phyloP scores from a whole-genome alignment of 2,888 invertebrate species.

The Gymnocheta viridis region DNA sequence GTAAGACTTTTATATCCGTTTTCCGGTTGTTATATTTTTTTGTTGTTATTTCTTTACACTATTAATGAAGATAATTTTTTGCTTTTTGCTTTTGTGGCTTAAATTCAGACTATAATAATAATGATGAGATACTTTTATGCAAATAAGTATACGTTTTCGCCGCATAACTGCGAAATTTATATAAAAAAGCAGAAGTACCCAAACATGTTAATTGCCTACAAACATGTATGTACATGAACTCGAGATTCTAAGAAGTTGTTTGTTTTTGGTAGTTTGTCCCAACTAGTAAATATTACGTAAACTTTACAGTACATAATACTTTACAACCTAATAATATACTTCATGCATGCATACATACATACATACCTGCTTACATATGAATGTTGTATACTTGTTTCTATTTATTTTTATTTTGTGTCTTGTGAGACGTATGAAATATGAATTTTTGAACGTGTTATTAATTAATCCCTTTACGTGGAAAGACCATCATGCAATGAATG shows the following conservation, averaged over 20 bases:
- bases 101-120: background rate
- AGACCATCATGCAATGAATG: background rate
- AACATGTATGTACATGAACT: background rate
- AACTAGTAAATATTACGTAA: background rate
- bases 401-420: background rate
- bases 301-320: background rate
- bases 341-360: too few species aligned
- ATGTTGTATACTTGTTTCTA: background rate
- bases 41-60: background rate
- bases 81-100: background rate
- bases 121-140: background rate
- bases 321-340: too few species aligned
- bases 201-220: background rate
- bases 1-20: slow-evolving; percentile 32
- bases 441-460: background rate
- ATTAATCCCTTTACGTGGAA: background rate
- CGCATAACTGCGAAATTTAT: background rate
- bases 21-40: slow-evolving; percentile 32
- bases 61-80: slow-evolving; percentile 19
- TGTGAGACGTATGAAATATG: background rate
- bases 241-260: background rate
- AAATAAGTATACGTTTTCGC: background rate
- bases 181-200: background rate
- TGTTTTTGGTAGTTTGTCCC: too few species aligned
- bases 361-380: background rate